Percentiles rank a stretch among this genome's conserved stretches.
These are phyloP conservation scores for Allochrocebus solatus DNA, from an alignment of 2,797 vertebrate species.

Conservation along the genomic window DNA sequence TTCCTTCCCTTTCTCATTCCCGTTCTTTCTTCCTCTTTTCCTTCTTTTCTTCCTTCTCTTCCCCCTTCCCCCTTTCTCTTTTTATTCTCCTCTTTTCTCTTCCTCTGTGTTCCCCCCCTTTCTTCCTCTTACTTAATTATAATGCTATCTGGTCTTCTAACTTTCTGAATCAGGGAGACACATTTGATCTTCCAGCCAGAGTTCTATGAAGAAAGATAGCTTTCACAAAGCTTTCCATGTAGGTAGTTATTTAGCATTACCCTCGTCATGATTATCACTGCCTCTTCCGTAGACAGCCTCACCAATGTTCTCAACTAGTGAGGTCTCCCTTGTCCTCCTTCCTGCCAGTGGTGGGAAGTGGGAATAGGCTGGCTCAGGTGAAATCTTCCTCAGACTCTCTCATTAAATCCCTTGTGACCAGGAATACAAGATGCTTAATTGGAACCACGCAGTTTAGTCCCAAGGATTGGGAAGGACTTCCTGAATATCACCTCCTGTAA, in stretches of 20 bases:
- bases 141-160: not conserved
- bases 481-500: not conserved
- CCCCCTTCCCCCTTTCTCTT: not conserved
- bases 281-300: not conserved
- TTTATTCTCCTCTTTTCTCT: not conserved
- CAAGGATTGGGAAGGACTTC: not conserved
- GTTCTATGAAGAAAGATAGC: not conserved
- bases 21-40: no score
- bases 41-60: no score
- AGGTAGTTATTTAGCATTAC: fast-evolving
- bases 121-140: not conserved
- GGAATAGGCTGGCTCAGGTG: not conserved
- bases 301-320: fast-evolving
- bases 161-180: not conserved
- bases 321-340: fast-evolving
- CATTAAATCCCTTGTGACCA: no score
- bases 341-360: fast-evolving
- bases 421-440: not conserved
- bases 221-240: fast-evolving
- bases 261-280: fast-evolving
- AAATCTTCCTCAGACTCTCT: not conserved
- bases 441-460: not conserved
- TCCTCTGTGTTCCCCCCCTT: not conserved
- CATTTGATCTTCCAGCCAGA: not conserved
- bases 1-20: no score